These are phyloP conservation scores for Cervus canadensis DNA, from an alignment of 2,113 vertebrate genomes.

Conservation along the genomic window DNA sequence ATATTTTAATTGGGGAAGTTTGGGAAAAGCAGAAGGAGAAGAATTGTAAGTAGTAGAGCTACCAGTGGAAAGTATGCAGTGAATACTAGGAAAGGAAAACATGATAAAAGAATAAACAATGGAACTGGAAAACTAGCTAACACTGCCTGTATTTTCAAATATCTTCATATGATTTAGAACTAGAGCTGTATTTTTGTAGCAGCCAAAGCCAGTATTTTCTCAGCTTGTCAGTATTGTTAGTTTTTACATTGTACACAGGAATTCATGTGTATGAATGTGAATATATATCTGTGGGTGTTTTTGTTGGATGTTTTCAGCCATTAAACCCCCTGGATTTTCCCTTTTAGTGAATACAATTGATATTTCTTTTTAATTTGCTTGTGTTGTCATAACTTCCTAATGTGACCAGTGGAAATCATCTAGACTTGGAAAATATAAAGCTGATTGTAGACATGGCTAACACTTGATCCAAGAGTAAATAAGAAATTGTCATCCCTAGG, in stretches of 20 bases:
- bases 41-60: neutral
- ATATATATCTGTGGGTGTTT: no score
- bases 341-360: neutral
- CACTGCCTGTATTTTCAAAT: neutral
- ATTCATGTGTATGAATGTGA: neutral
- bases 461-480: neutral
- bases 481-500: neutral
- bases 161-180: neutral
- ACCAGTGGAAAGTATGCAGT: accelerated
- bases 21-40: neutral
- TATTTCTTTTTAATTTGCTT: neutral
- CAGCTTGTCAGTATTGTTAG: neutral
- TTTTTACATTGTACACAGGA: neutral
- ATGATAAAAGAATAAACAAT: neutral
- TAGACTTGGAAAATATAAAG: neutral
- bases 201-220: neutral
- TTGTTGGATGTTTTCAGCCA: neutral
- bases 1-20: neutral
- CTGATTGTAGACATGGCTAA: neutral
- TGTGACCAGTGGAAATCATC: neutral
- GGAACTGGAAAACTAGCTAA: neutral
- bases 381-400: neutral
- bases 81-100: neutral
- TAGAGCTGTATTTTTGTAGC: neutral
- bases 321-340: neutral